Percentiles rank a stretch among this genome's conserved stretches.
Conservation (phyloP, 2,888 invertebrate genomes). For the Lasioglossum vierecki region DNA sequence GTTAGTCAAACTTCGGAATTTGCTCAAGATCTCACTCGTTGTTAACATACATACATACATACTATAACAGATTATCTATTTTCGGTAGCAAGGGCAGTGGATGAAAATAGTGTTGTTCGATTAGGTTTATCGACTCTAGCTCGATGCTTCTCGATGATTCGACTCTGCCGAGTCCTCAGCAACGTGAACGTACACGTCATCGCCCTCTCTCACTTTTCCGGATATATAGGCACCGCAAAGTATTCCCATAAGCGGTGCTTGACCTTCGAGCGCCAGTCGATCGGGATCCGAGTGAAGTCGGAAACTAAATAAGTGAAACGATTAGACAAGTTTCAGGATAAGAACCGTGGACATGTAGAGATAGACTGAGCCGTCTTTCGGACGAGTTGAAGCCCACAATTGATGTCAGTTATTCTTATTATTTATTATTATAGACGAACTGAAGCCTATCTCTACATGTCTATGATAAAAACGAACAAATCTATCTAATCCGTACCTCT, state of each 20-base stretch:
- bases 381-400: too few species aligned
- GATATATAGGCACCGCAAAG: slow-evolving; percentile 84
- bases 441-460: too few species aligned
- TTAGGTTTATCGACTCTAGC: neutral
- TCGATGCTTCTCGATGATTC: neutral
- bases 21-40: too few species aligned
- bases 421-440: too few species aligned
- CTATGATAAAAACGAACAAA: neutral
- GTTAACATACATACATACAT: too few species aligned
- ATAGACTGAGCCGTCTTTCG: too few species aligned
- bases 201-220: slow-evolving; percentile 85
- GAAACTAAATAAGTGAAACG: slow-evolving; percentile 64
- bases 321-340: neutral
- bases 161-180: neutral
- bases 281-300: slow-evolving; percentile 69
- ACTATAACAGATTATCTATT: neutral
- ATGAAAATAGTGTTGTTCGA: neutral
- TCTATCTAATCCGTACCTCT: slow-evolving; percentile 80
- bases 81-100: slow-evolving; percentile 12
- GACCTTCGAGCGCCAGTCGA: slow-evolving; percentile 75
- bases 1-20: too few species aligned
- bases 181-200: slow-evolving; percentile 84
- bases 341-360: neutral
- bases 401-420: too few species aligned
- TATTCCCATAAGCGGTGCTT: slow-evolving; percentile 85